Percentiles rank a stretch among this genome's conserved stretches.
Evolutionary conservation across 2,113 vertebrate species (phyloP).

Genomic region (Callocephalon fimbriatum): DNA sequence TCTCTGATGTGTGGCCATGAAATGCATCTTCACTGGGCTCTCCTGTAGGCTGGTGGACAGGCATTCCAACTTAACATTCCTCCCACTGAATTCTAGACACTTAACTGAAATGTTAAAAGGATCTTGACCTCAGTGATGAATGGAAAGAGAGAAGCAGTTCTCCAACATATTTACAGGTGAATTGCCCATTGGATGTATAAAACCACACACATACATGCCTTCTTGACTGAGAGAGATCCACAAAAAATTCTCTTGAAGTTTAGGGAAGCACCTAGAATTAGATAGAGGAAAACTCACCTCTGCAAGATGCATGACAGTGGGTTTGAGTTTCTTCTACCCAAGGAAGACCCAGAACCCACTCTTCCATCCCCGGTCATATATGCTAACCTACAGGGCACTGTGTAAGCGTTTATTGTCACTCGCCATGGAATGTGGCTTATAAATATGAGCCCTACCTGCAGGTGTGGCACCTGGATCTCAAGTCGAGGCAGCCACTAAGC

Average conservation of each 20-base stretch:
- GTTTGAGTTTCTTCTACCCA: not conserved
- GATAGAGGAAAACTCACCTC: not conserved
- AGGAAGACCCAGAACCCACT: not conserved
- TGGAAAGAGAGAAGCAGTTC: not conserved
- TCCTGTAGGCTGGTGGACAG: not conserved
- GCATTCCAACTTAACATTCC: not conserved
- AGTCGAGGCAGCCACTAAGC: not conserved
- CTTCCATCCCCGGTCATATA: not conserved
- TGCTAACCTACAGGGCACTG: not conserved
- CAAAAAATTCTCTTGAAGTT: not conserved
- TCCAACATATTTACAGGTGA: not conserved
- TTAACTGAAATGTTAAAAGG: not conserved
- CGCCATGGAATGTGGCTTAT: rapidly evolving
- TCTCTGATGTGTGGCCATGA: not conserved
- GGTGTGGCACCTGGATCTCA: not conserved
- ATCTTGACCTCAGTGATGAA: not conserved
- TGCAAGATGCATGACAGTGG: not conserved
- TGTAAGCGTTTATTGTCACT: not conserved
- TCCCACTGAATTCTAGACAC: not conserved
- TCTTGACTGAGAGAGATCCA: not conserved
- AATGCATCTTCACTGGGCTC: not conserved
- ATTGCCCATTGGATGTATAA: not conserved
- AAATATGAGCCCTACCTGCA: not conserved
- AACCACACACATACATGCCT: not conserved
- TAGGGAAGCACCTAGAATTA: not conserved